Conservation (phyloP, 2,113 vertebrate species). For the Tinamus guttatus region DNA sequence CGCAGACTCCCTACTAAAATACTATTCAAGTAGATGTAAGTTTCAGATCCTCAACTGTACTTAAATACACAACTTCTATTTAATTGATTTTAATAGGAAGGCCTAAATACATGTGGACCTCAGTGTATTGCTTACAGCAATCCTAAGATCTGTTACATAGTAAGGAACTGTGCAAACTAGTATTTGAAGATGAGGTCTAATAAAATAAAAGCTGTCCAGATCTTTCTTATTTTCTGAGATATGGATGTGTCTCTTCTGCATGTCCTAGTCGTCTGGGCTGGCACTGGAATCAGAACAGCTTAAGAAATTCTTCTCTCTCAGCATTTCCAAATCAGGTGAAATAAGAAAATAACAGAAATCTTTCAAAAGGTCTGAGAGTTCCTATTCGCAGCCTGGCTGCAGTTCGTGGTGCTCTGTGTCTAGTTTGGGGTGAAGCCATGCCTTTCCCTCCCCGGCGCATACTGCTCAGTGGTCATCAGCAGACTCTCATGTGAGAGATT, state of each 20-base stretch:
- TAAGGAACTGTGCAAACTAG: background rate
- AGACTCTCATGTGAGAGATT: background rate
- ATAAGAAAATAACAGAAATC: background rate
- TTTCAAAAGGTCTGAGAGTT: background rate
- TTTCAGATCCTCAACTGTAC: background rate
- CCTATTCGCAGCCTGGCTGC: background rate
- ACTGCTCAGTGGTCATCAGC: background rate
- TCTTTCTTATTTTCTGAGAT: background rate
- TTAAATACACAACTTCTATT: background rate
- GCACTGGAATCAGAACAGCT: background rate
- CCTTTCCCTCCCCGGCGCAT: background rate
- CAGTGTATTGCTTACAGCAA: background rate
- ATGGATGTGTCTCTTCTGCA: rapidly evolving
- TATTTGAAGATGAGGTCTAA: background rate
- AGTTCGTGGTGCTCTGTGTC: no score
- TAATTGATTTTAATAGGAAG: background rate
- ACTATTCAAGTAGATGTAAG: background rate
- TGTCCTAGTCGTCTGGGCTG: background rate
- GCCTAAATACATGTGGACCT: background rate
- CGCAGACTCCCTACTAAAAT: background rate
- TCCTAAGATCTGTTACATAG: background rate
- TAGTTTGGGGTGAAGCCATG: background rate
- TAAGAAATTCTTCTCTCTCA: background rate
- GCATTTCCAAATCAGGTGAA: background rate
- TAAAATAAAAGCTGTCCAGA: background rate